Evolutionary conservation across 2,797 vertebrate genomes (phyloP).

Genomic region (Heteromormyrus szaboi): DNA sequence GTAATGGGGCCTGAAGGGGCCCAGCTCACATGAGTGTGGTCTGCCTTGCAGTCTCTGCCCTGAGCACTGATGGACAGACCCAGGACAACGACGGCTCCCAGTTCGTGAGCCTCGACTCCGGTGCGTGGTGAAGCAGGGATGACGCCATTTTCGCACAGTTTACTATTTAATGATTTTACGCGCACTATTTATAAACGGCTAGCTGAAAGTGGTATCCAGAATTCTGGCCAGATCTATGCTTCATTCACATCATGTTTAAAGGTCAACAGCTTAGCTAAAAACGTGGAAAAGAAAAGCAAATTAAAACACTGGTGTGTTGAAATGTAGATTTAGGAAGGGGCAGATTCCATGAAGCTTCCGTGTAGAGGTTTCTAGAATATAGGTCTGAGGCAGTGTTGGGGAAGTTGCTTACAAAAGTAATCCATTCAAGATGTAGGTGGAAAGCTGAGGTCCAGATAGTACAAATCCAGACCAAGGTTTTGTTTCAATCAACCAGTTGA

Average conservation of each 20-base stretch:
- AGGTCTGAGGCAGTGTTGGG: background rate
- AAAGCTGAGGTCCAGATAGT: background rate
- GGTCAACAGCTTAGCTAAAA: background rate
- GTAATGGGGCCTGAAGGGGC: background rate
- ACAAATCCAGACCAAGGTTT: background rate
- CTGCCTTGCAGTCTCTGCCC: conserved; percentile 37
- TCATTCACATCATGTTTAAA: background rate
- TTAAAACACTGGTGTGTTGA: background rate
- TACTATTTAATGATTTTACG: background rate
- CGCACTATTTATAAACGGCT: background rate
- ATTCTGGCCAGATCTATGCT: background rate
- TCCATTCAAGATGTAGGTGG: background rate
- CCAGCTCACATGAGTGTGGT: background rate
- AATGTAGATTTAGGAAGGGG: background rate
- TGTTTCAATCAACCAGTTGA: background rate
- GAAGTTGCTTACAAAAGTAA: background rate
- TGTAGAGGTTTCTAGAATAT: background rate
- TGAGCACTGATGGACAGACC: conserved; percentile 41
- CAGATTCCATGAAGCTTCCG: background rate
- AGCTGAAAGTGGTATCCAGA: background rate
- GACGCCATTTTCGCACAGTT: background rate
- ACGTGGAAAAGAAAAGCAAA: background rate
- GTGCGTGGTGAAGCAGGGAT: conserved; percentile 30
- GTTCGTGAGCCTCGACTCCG: conserved; percentile 43
- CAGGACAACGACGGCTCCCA: conserved; percentile 33